Evolutionary conservation across 2,113 vertebrate species (phyloP), one percentile per base, ranked within the genome.

Genomic region (Caretta caretta): DNA sequence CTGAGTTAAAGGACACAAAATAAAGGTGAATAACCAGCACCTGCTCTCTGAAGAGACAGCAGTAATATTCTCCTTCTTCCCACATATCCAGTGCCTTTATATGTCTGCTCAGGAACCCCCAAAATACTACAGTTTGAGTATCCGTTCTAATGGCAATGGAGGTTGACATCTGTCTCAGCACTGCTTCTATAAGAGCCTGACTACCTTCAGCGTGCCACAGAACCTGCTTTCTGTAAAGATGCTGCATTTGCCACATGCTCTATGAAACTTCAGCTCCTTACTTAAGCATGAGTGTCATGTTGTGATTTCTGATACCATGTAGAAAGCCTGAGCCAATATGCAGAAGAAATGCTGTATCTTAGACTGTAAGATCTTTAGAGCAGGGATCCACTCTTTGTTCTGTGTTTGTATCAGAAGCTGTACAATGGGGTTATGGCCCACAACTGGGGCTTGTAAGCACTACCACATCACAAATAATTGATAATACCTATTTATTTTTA

Each of bases 41-140:
- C 20, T 89, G 89, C 83, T 93, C 89, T 85, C 89, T 95, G 90
- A 83, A 87, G 88, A 93, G 96, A n/a, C 53, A 69, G 53, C 2
- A 80, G 38, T 62, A 87, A 92, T 78, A 6, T 8, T 9, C 79
- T 80, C 35, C 88, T 90, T 31, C 69, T 50, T 96, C 79, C 92
- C 14, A 0, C 6, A 59, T 54, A 76, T 57, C 83, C 54, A 42
- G 48, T 94, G 80, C 62, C 78, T 62, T 27, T 80, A 87, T 54
- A 27, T 95, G 80, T 80, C 62, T 88, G 0, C 59, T 62, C 59
- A 31, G 29, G 29, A 62, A 31, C 59, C 59, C 59, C 59, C n/a
- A 38, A 72, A 72, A 72, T 38, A 38, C 19, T 35, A n/a, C 65
- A 35, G 35, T 69, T n/a, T n/a, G 65, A 35, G 65, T 69, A 69